Percentiles rank a stretch among this genome's conserved stretches.
phyloP scores from a whole-genome alignment of 1,140 invertebrate genomes.

The Cotesia typhae region DNA sequence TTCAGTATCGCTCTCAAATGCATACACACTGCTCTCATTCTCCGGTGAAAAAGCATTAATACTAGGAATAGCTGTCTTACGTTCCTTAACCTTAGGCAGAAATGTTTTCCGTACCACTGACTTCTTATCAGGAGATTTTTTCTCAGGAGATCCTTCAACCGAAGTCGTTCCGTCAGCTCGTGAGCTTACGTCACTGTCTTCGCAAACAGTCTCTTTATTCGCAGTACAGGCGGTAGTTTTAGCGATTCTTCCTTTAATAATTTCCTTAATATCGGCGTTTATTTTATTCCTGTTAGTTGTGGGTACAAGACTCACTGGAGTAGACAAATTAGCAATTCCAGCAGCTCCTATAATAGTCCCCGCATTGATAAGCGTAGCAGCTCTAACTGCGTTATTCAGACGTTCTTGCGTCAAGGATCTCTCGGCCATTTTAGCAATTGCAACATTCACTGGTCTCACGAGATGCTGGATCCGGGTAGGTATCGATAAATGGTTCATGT shows the following conservation, averaged over 20 bases:
- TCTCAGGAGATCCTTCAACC: slow-evolving; percentile 47
- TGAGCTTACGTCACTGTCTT: slow-evolving; percentile 47
- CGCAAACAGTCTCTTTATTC: slow-evolving; percentile 38
- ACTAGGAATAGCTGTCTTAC: slow-evolving; percentile 60
- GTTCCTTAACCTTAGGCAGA: slow-evolving; percentile 66
- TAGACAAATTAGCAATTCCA: slow-evolving; percentile 26
- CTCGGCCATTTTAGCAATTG: slow-evolving; percentile 59
- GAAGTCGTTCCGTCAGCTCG: slow-evolving; percentile 48
- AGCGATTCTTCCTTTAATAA: slow-evolving; percentile 41
- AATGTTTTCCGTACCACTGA: slow-evolving; percentile 65
- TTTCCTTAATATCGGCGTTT: slow-evolving; percentile 44
- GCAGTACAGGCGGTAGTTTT: slow-evolving; percentile 42
- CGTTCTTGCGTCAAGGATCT: slow-evolving; percentile 38
- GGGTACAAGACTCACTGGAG: slow-evolving; percentile 21
- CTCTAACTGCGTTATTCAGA: neutral
- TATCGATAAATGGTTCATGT: slow-evolving; percentile 57
- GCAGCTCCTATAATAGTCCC: slow-evolving; percentile 15
- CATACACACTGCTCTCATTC: slow-evolving; percentile 77
- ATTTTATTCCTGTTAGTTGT: slow-evolving; percentile 43
- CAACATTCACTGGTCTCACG: slow-evolving; percentile 62
- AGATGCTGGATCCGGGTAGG: slow-evolving; percentile 62
- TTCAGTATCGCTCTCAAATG: slow-evolving; percentile 73
- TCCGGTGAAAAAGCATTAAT: slow-evolving; percentile 74
- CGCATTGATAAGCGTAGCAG: neutral
- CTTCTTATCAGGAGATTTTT: slow-evolving; percentile 64